Percentiles rank a stretch among this genome's conserved stretches.
phyloP scores from a whole-genome alignment of 2,888 invertebrate genomes.

The Trisateles emortualis region DNA sequence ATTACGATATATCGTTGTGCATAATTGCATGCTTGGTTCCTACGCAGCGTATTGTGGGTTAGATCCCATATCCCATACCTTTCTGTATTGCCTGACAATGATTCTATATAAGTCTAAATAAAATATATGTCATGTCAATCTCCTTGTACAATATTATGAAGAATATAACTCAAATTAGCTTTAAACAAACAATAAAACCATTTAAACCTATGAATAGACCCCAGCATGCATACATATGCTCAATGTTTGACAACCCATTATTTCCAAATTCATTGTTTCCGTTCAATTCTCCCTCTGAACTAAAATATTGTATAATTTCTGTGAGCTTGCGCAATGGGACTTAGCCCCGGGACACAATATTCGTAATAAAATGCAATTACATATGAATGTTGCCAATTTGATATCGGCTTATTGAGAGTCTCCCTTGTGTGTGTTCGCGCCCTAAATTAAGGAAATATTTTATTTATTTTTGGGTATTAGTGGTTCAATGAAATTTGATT shows the following conservation, averaged over 20 bases:
- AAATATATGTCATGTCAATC: no score
- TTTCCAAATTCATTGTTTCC: constrained; percentile 31
- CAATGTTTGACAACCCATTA: constrained; percentile 39
- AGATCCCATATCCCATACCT: no score
- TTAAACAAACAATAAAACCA: constrained; percentile 1
- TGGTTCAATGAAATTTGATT: no score
- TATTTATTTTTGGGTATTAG: constrained; percentile 33
- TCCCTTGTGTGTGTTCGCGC: constrained; percentile 56
- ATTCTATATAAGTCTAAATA: no score
- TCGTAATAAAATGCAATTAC: constrained; percentile 65
- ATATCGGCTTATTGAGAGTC: constrained; percentile 63
- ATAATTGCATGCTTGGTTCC: no score
- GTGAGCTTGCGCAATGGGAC: constrained; percentile 9
- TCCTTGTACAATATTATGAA: background rate
- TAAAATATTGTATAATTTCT: constrained; percentile 17
- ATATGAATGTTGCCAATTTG: constrained; percentile 72
- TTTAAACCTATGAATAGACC: constrained; percentile 13
- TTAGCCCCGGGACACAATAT: constrained; percentile 51
- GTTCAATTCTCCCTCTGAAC: constrained; percentile 24
- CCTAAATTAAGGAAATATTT: constrained; percentile 49
- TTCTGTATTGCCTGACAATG: no score
- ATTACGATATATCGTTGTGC: no score
- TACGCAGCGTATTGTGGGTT: no score
- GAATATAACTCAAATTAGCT: background rate
- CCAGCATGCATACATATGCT: constrained; percentile 10